Base-by-base conservation (phyloP, 2,888 invertebrate genomes). In the Ferrisia virgata region DNA sequence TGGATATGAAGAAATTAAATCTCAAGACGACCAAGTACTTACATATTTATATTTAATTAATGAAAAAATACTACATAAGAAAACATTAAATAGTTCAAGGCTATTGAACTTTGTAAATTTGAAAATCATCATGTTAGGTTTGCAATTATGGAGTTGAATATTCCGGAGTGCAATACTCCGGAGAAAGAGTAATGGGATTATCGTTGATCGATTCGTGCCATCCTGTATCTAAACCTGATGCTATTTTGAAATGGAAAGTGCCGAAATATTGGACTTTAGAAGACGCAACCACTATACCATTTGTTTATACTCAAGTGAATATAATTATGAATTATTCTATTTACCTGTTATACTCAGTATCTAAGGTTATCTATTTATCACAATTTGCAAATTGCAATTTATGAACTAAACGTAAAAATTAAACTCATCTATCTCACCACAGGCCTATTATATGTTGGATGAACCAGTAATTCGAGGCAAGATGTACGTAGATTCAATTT, bases 391-490 rank as follows among this genome's bases (percentile, higher is more conserved):
- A n/a, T n/a, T n/a, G n/a, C n/a, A n/a, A n/a, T n/a, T n/a, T n/a
- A n/a, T n/a, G 39, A 39, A 8, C 6, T 80, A 72, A 15, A 11
- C 15, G 18, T 18, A 25, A 5, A 79, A 8, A 8, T 8, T 78
- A 11, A 31, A 28, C 18, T n/a, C 6, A 72, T 72, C 31, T 31
- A 15, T 81, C 22, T 13, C 28, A 15, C 72, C 58, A 40, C 33
- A 85, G 85, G 85, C 85, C 0, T 85, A 85, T 40, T 72, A 79
- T 8, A 84, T 85, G 8, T 25, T 85, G 43, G 69, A 33, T 22
- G 33, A 2, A 15, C 81, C 53, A 72, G 40, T 8, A 33, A 33
- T 72, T 15, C 2, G 36, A 3, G 36, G 36, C 2, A 36, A 33
- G 33, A 6, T 15, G 28, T 18, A 33, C 8, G 1, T 33, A 0